Evolutionary conservation across 1,140 invertebrate species (phyloP), one percentile per base, ranked within the genome.

Genomic region (Hypothenemus hampei): DNA sequence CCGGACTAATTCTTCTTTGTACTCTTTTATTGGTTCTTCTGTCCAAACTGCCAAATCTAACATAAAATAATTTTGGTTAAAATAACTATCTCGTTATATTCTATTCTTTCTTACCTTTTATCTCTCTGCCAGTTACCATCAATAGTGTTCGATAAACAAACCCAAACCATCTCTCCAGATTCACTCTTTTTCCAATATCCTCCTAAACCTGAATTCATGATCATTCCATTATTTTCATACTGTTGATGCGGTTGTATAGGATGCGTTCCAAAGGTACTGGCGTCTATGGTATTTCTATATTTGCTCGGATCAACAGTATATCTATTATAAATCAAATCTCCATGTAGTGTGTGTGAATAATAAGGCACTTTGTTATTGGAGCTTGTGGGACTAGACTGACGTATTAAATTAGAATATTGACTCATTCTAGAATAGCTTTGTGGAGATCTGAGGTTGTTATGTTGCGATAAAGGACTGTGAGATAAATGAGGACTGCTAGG

Each of bases 31-130:
- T 77, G 20, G 20, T 43, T 66, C 80, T 74, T 21, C 81, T 74
- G 67, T 83, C 81, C 35, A 84, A 70, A 66, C 81, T 84, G 19
- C 81, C 79, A 64, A 82, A 83, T 61, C 78, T 78, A n/a, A n/a
- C n/a, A n/a, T n/a, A n/a, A n/a, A n/a, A n/a, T n/a, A n/a, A n/a
- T n/a, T 29, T n/a, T 31, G 10, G 26, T 11, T 3, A 31, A 29
- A 31, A 31, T 31, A 31, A 3, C 26, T 31, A n/a, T n/a, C n/a
- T n/a, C 26, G 10, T 13, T 31, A n/a, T n/a, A n/a, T n/a, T n/a
- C n/a, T n/a, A 0, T 8, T 3, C 3, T 19, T 22, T 19, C 8
- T 39, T 56, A 69, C 68, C 67, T 64, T 58, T 71, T 70, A 48
- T 73, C 70, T 44, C 62, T 57, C 43, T 68, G 65, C 63, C 62